Base-by-base conservation (phyloP, 2,797 vertebrate genomes). In the Erpetoichthys calabaricus region DNA sequence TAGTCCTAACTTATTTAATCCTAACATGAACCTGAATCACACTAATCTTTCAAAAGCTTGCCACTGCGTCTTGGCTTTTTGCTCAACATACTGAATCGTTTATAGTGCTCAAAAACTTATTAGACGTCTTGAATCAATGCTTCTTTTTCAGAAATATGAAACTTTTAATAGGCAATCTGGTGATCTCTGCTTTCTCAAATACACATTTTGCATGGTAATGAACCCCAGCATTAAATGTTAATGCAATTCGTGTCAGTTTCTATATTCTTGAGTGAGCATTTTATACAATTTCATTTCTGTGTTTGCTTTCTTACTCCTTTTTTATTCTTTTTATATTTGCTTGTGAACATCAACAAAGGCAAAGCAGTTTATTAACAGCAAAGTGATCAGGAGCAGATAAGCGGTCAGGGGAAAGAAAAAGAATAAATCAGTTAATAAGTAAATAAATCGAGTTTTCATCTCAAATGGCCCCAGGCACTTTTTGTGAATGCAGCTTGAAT, bases 241-340 rank as follows among this genome's bases (percentile, higher is more conserved):
- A 49, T 49, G 47, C 7, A 49, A 49, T 7, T 49, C 47, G 47
- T 49, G 47, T 49, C 47, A 49, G n/a, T n/a, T n/a, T 7, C 47
- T 49, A 49, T 49, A 49, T n/a, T 49, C 47, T 49, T 49, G 47
- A 49, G 47, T 49, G 47, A 49, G 47, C 47, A 49, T 49, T 49
- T 49, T 49, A 49, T 25, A 25, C 25, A 25, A 25, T 25, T 25
- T 25, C 25, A 49, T 49, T 7, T 7, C 3, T 7, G 47, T 4
- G 47, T 49, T 49, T 49, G n/a, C 47, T 49, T n/a, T 25, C 25
- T 25, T 25, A 25, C 25, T 25, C 25, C 25, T 25, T 25, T 25
- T 25, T 25, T 25, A 25, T 25, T 25, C 25, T 25, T 25, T 25
- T 25, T 25, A 25, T 25, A 25, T 25, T 25, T 25, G 25, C 25